Evolutionary conservation across 2,797 vertebrate genomes (phyloP).

Genomic region (Acipenser ruthenus): DNA sequence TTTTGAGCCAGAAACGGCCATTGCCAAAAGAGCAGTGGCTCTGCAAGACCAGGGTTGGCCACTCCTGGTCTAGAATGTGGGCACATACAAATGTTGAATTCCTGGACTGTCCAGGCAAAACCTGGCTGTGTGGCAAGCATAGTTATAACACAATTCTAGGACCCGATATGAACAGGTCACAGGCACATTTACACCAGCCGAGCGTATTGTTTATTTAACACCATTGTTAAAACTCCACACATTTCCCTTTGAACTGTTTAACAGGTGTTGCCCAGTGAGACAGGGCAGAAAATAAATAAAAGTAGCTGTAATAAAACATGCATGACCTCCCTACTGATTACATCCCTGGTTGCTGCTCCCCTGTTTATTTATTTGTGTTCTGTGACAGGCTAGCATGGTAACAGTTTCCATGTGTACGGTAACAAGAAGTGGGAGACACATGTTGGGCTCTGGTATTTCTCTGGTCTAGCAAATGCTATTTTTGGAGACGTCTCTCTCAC

Average conservation of each 20-base stretch:
- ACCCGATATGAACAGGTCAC: too few species aligned
- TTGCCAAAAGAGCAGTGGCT: too few species aligned
- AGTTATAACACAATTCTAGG: too few species aligned
- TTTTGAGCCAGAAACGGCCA: too few species aligned
- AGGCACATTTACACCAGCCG: not conserved
- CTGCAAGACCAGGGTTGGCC: too few species aligned
- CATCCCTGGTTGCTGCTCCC: constrained; percentile 25
- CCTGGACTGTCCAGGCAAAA: too few species aligned
- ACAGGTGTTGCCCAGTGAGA: constrained; percentile 45
- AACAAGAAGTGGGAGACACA: constrained; percentile 29
- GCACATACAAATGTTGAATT: too few species aligned
- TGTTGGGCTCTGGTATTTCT: constrained; percentile 5
- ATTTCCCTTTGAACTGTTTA: constrained; percentile 20
- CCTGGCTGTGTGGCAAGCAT: too few species aligned
- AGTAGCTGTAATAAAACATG: constrained; percentile 30
- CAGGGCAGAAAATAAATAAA: constrained; percentile 22
- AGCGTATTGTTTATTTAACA: constrained; percentile 21
- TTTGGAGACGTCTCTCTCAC: not conserved
- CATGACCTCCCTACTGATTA: constrained; percentile 25
- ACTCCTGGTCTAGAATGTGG: too few species aligned
- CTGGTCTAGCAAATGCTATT: not conserved
- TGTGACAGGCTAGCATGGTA: constrained; percentile 23
- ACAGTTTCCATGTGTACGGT: constrained; percentile 42
- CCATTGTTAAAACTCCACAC: constrained; percentile 20
- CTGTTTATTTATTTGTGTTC: constrained; percentile 23